Conservation (phyloP, 53 echinoderm and acorn worm species). For the Crossaster papposus region DNA sequence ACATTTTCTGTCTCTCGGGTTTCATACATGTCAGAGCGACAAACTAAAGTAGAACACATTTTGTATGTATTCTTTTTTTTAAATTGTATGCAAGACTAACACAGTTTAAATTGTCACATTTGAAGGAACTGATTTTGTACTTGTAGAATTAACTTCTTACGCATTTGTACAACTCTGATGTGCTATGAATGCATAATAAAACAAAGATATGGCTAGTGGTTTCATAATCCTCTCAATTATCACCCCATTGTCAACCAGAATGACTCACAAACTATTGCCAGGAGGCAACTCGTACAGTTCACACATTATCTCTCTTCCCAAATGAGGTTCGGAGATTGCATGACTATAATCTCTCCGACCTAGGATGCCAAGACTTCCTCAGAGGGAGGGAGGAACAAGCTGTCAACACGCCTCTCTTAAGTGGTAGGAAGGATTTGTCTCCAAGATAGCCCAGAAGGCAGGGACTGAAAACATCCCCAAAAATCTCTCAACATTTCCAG, state of each 20-base stretch:
- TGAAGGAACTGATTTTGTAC: too few relatives aligned
- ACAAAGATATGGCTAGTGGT: background rate
- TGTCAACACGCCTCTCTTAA: conserved; percentile 25
- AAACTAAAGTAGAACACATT: too few relatives aligned
- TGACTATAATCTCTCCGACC: background rate
- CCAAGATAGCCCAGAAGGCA: conserved; percentile 7
- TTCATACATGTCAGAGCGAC: background rate
- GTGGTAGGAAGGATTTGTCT: conserved; percentile 23
- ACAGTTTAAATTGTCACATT: too few relatives aligned
- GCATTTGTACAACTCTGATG: too few relatives aligned
- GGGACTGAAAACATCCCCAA: background rate
- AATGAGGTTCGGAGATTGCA: background rate
- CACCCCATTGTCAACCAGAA: background rate
- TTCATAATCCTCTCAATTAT: background rate
- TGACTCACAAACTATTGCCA: conserved; percentile 4
- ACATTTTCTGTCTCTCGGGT: background rate
- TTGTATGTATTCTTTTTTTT: too few relatives aligned
- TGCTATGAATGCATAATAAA: background rate
- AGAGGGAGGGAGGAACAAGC: background rate
- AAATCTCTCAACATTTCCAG: conserved; percentile 8
- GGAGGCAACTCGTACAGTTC: background rate
- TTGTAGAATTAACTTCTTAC: too few relatives aligned
- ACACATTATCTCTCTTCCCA: background rate
- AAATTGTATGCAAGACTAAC: too few relatives aligned
- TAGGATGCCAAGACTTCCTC: background rate